Conservation (phyloP, 2,113 vertebrate species). For the Panthera leo region DNA sequence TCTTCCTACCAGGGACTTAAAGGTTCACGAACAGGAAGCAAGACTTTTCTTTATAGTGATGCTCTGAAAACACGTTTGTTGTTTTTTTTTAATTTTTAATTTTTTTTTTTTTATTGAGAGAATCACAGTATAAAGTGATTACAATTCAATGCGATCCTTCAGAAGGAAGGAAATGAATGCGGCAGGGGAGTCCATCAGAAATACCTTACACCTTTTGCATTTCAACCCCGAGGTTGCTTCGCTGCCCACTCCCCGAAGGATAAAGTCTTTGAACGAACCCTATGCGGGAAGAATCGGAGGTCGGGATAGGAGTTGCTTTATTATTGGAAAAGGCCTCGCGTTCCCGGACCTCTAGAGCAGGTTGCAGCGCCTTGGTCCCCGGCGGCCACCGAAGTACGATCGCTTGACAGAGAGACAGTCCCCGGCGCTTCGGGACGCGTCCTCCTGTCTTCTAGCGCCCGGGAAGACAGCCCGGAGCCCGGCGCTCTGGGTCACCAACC, state of each 20-base stretch:
- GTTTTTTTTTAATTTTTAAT: not conserved
- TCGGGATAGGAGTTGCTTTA: not conserved
- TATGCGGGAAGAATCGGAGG: not conserved
- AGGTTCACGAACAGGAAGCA: not conserved
- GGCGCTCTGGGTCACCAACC: not conserved
- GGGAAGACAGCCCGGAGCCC: not conserved
- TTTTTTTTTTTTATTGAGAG: not conserved
- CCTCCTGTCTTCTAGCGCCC: not conserved
- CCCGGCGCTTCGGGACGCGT: not conserved
- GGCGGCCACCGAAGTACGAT: not conserved
- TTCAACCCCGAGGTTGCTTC: not conserved
- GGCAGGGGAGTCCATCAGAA: not conserved
- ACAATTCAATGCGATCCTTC: constrained; percentile 15
- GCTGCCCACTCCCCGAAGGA: not conserved
- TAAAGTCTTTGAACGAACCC: not conserved
- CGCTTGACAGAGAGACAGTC: not conserved
- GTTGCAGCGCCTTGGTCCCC: not conserved
- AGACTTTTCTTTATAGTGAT: constrained; percentile 33
- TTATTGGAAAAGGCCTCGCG: not conserved
- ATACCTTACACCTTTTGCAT: not conserved
- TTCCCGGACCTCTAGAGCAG: not conserved
- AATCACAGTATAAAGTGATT: constrained; percentile 28
- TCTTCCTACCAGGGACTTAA: not conserved
- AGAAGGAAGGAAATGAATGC: not conserved
- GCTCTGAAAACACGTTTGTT: constrained; percentile 21